A percentile compares a stretch with the other conserved stretches of the same genome.
Evolutionary conservation across 2,888 invertebrate genomes (phyloP).

Genomic region (Augiades crinisus): DNA sequence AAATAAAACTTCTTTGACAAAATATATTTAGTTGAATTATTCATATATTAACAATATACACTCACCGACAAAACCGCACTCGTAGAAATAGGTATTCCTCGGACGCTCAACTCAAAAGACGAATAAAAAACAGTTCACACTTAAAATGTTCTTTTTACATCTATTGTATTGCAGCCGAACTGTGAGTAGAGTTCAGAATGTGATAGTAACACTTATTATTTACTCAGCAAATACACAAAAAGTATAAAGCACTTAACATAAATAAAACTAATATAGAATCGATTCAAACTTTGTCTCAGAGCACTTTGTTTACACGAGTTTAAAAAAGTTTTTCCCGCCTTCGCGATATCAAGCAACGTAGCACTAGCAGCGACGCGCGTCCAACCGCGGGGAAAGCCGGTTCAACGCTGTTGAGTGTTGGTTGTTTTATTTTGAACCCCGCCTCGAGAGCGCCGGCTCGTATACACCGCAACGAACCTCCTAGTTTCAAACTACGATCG

Average conservation of each 20-base stretch:
- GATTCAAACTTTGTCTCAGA: background rate
- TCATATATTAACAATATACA: background rate
- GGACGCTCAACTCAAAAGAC: slow-evolving; percentile 9
- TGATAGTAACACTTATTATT: slow-evolving; percentile 21
- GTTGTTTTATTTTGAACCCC: slow-evolving; percentile 70
- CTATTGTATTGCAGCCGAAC: slow-evolving; percentile 27
- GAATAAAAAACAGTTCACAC: slow-evolving; percentile 32
- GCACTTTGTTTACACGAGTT: slow-evolving; percentile 19
- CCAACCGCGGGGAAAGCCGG: slow-evolving; percentile 69
- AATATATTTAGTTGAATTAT: no score
- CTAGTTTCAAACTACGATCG: slow-evolving; percentile 23
- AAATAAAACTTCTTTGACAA: no score
- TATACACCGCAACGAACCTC: slow-evolving; percentile 33
- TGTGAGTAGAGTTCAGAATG: slow-evolving; percentile 24
- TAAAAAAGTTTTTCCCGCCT: slow-evolving; percentile 62
- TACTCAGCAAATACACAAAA: slow-evolving; percentile 16
- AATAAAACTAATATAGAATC: background rate
- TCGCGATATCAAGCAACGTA: slow-evolving; percentile 39
- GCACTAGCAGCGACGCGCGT: slow-evolving; percentile 54
- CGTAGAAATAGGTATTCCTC: slow-evolving; percentile 12
- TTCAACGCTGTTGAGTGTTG: slow-evolving; percentile 62
- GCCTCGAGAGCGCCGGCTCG: slow-evolving; percentile 42
- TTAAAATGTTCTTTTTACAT: slow-evolving; percentile 32
- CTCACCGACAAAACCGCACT: slow-evolving; percentile 12
- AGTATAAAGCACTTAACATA: slow-evolving; percentile 6